Base-by-base conservation (phyloP, 2,888 invertebrate species). In the Lithophane leautieri region DNA sequence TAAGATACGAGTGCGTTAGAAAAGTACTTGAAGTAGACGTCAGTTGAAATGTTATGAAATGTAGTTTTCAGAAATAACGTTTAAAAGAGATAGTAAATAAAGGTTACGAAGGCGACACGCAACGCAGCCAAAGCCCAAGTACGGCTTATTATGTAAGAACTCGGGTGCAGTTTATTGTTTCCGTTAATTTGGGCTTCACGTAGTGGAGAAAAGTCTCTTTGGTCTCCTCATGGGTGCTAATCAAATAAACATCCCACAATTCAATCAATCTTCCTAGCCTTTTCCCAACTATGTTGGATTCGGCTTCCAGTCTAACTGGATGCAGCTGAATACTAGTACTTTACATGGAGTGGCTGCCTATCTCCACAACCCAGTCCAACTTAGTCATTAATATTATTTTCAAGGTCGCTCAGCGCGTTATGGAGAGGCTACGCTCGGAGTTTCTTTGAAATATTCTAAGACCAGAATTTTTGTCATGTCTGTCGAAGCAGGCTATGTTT, bases 1-100 rank as follows among this genome's bases (percentile, higher is more conserved):
- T 78, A 52, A 50, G 42, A 47, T 44, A 73, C 52, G 65, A 60
- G 16, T 56, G 44, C 16, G 50, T 63, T 50, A 34, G 11, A 52
- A 28, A 52, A 56, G 63, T 54, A 28, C 28, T 9, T 22, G 9
- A 56, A n/a, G 47, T 47, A 44, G 61, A 19, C 19, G 54, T 34
- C 28, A 60, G 40, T 9, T 16, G 6, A 69, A 50, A 19, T 47
- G 54, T 8, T 34, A 34, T 16, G 47, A 63, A 66, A 14, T 42
- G 14, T 34, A 47, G 40, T 47, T 52, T 65, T 54, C n/a, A 50
- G 34, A 52, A 42, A 67, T 52, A 52, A 52, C 25, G 4, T 44
- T 76, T 47, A 22, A 34, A 40, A 47, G 7, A 4, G n/a, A 22
- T 7, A 16, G 9, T 28, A 50, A n/a, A 22, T 40, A 25, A 40